phyloP scores from a whole-genome alignment of 1,140 invertebrate genomes.

The Listronotus oregonensis region DNA sequence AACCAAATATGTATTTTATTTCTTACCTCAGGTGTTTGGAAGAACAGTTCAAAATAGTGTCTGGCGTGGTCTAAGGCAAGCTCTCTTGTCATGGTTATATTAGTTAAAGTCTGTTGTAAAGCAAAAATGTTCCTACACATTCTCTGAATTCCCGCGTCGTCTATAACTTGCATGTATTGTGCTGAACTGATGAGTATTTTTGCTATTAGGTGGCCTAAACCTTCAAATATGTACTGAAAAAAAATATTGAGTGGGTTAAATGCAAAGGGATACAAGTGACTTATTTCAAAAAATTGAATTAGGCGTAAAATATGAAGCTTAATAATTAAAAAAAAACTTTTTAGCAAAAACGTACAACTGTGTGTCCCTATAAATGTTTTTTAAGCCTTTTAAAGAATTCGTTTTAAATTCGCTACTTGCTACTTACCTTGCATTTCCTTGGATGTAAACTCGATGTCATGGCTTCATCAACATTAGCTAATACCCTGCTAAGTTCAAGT shows the following conservation, averaged over 20 bases:
- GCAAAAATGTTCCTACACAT: slow-evolving; percentile 88
- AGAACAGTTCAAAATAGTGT: slow-evolving; percentile 88
- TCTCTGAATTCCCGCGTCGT: slow-evolving; percentile 78
- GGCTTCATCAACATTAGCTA: slow-evolving; percentile 79
- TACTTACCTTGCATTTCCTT: slow-evolving; percentile 72
- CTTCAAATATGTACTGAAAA: slow-evolving; percentile 90
- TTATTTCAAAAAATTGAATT: too few species aligned
- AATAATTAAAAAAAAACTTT: too few species aligned
- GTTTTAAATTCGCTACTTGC: too few species aligned
- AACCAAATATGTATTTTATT: too few species aligned
- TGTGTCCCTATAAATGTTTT: too few species aligned
- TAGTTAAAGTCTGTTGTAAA: slow-evolving; percentile 83
- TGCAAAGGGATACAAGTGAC: too few species aligned
- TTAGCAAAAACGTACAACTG: too few species aligned
- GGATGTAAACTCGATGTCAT: slow-evolving; percentile 72
- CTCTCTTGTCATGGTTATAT: slow-evolving; percentile 83
- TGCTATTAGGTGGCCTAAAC: slow-evolving; percentile 83
- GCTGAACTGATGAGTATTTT: slow-evolving; percentile 84
- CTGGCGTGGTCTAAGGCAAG: slow-evolving; percentile 85
- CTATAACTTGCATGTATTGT: slow-evolving; percentile 78
- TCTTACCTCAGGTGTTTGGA: slow-evolving; percentile 77
- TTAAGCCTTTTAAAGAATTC: too few species aligned
- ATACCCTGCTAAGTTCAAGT: slow-evolving; percentile 77
- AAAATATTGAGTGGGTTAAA: background rate
- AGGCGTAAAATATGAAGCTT: too few species aligned